Conservation (phyloP, 2,888 invertebrate species). For the Cephus sareptanus region DNA sequence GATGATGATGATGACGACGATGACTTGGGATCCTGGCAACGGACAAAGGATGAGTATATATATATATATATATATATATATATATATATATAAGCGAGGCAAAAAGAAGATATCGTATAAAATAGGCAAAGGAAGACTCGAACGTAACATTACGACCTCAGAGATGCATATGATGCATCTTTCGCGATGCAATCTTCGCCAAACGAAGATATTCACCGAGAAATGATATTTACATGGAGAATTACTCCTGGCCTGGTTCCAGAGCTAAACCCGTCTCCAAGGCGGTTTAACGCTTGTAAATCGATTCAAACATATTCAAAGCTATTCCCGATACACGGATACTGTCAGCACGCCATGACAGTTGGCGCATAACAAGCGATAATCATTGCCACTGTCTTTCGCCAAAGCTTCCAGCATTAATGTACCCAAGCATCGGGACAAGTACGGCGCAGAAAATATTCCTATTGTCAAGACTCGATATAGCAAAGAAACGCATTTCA, state of each 20-base stretch:
- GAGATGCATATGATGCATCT: neutral
- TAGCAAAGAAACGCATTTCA: neutral
- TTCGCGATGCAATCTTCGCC: constrained; percentile 35
- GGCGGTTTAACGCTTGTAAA: constrained; percentile 37
- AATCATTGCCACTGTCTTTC: constrained; percentile 43
- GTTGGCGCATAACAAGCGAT: constrained; percentile 20
- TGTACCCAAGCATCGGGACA: neutral
- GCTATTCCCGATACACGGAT: constrained; percentile 55
- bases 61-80: neutral
- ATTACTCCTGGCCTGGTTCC: constrained; percentile 55
- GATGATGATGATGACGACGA: neutral
- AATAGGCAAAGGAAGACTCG: neutral
- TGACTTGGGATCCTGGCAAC: neutral
- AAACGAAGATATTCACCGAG: constrained; percentile 41
- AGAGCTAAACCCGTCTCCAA: constrained; percentile 30
- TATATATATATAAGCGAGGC: neutral
- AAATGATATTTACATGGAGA: constrained; percentile 56
- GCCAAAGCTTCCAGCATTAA: neutral
- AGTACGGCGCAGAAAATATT: neutral
- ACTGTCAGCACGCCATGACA: constrained; percentile 46
- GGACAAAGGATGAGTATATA: neutral
- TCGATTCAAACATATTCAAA: constrained; percentile 61
- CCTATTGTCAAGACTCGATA: neutral
- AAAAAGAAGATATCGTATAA: neutral
- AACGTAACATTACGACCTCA: neutral